These are phyloP conservation scores for Onychostoma macrolepis DNA, from an alignment of 2,113 vertebrate genomes.

Conservation along the genomic window DNA sequence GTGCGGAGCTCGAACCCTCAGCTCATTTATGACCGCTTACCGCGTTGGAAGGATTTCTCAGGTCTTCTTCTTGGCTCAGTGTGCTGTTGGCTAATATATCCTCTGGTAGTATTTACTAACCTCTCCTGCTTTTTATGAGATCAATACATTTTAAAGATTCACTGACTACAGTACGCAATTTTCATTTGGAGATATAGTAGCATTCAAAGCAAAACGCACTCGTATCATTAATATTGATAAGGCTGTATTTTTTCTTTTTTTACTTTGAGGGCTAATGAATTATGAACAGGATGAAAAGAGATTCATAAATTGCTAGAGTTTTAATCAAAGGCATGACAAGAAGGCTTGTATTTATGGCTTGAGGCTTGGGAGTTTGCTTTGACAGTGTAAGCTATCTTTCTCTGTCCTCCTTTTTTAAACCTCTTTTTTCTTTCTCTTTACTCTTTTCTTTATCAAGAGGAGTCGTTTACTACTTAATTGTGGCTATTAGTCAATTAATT, in stretches of 20 bases:
- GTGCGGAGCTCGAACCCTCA: background rate
- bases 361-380: slow-evolving; percentile 10
- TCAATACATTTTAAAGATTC: slow-evolving; percentile 18
- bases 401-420: slow-evolving; percentile 22
- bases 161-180: slow-evolving; percentile 1
- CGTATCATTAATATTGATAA: slow-evolving; percentile 57
- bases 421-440: background rate
- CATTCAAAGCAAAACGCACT: slow-evolving; percentile 46
- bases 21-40: slow-evolving; percentile 33
- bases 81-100: slow-evolving; percentile 18
- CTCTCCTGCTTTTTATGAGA: slow-evolving; percentile 27
- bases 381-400: slow-evolving; percentile 44
- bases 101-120: slow-evolving; percentile 39
- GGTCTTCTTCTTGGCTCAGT: slow-evolving; percentile 7
- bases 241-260: slow-evolving; percentile 35
- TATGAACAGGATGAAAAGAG: slow-evolving; percentile 56
- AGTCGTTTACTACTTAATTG: slow-evolving; percentile 21
- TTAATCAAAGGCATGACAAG: slow-evolving; percentile 55
- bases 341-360: slow-evolving; percentile 50
- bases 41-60: background rate
- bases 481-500: slow-evolving; percentile 41
- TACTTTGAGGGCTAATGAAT: slow-evolving; percentile 46
- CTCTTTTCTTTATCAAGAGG: slow-evolving; percentile 47
- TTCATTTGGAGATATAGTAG: slow-evolving; percentile 37
- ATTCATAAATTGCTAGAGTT: slow-evolving; percentile 58